These are phyloP conservation scores for Buathra laborator DNA, from an alignment of 2,888 invertebrate species.

Conservation along the genomic window DNA sequence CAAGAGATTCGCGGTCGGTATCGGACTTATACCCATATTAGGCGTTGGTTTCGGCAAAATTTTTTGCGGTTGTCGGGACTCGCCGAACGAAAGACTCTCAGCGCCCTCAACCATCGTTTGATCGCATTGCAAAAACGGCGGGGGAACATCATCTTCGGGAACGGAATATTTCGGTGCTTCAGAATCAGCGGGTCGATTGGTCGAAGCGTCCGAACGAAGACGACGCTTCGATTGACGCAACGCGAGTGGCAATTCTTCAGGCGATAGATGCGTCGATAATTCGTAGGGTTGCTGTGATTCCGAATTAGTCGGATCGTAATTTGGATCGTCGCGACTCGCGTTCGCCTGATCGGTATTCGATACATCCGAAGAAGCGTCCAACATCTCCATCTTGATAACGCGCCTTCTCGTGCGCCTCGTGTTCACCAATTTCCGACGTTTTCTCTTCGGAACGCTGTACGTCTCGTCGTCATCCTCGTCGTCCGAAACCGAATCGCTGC, in stretches of 20 bases:
- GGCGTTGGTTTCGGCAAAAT: constrained; percentile 28
- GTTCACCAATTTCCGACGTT: constrained; percentile 46
- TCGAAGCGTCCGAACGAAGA: constrained; percentile 15
- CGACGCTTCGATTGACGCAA: constrained; percentile 43
- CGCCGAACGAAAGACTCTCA: constrained; percentile 66
- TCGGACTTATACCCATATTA: constrained; percentile 70
- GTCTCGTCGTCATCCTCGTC: constrained; percentile 80
- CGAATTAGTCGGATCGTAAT: neutral
- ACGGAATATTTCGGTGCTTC: constrained; percentile 19
- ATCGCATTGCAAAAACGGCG: constrained; percentile 76
- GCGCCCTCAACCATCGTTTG: constrained; percentile 79
- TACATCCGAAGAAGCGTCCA: constrained; percentile 18
- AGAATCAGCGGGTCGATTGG: constrained; percentile 1
- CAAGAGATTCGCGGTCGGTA: constrained; percentile 75
- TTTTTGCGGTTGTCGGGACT: neutral
- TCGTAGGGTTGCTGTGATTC: neutral
- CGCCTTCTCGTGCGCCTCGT: constrained; percentile 47
- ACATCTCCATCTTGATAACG: constrained; percentile 41
- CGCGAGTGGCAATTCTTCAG: constrained; percentile 35
- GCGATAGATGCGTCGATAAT: neutral
- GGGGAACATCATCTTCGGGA: constrained; percentile 68
- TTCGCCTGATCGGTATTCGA: neutral
- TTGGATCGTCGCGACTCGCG: neutral
- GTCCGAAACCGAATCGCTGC: constrained; percentile 75
- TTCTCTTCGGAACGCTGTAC: constrained; percentile 61